Base-by-base conservation (phyloP, 2,888 invertebrate species). In the Plagodis dolabraria region DNA sequence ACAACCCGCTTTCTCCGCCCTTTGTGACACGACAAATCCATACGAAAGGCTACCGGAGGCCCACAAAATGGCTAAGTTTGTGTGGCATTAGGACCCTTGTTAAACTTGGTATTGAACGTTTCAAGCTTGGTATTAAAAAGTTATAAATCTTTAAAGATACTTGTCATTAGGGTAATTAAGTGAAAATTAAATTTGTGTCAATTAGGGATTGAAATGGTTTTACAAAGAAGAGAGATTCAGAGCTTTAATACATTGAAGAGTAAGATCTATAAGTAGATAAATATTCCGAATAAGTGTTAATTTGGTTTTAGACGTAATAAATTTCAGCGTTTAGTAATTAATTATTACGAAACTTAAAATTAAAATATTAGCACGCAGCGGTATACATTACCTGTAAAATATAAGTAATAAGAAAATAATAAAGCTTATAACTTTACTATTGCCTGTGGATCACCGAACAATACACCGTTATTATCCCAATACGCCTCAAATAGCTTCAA, bases 41-140 rank as follows among this genome's bases (percentile, higher is more conserved):
- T 49, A 47, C 42, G 10, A 40, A 51, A 47, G 47, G 33, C 35
- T 22, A 34, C 51, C 6, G 33, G 36, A 38, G 52, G 33, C 9
- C 53, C 10, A 5, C 10, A 5, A 2, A 33, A 47, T 11, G n/a
- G 0, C 46, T 33, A 10, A 60, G 44, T 48, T 52, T 55, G 60
- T 56, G 22, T 49, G 46, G n/a, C 55, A 54, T 51, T 47, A 50
- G 33, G 9, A 33, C 47, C 56, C 53, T 56, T 56, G 55, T 36
- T 36, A 55, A 47, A 47, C 45, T 46, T 35, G 12, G 36, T n/a
- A 12, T 42, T 40, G 45, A 53, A 48, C 33, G 33, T 44, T n/a
- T 33, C 11, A 12, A 42, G 5, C 35, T 44, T 33, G 50, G 53
- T 47, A 54, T 54, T 59, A 51, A 51, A 54, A 54, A 36, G 59